Base-by-base conservation (phyloP, 2,888 invertebrate species). In the Patella caerulea region DNA sequence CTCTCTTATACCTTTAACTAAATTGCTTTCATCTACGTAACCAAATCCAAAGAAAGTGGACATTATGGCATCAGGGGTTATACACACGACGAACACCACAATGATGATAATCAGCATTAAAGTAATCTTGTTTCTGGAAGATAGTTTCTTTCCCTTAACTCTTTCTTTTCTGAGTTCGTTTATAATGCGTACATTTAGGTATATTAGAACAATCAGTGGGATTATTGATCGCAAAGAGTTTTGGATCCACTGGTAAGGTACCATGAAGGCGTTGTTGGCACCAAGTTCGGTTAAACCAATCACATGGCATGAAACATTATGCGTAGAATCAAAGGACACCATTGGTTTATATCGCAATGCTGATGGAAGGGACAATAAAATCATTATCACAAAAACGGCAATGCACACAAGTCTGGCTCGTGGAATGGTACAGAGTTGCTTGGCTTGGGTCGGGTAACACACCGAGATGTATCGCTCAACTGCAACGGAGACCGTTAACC, bases 61-160 rank as follows among this genome's bases (percentile, higher is more conserved):
- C 88, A 91, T 87, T 53, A 91, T 84, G 71, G 91, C 91, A 78
- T 91, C 91, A 0, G 91, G 91, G 72, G 89, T 89, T 71, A 91
- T 87, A 82, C 90, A 91, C 73, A 90, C 84, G 17, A 91, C 82
- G 83, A 91, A 91, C 73, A 90, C 88, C 29, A 91, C 83, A 45
- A 91, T 88, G 24, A 91, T 88, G 54, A 89, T 87, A 72, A 90
- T 88, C 72, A 91, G 88, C 86, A 91, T 91, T 11, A 90, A 80
- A 3, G 91, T 91, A 55, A 91, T 90, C 53, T 90, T 87, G 80
- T 91, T 90, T 65, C 90, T 75, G 2, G 89, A 88, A 0, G 88
- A 87, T 76, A 90, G 81, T 76, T 88, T 87, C 78, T 89, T 87
- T 5, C 83, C 83, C 69, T 88, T 87, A 0, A 88, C 85, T 7